Evolutionary conservation across 1,140 invertebrate species (phyloP), one percentile per base, ranked within the genome.

Genomic region (Leptinotarsa texana): DNA sequence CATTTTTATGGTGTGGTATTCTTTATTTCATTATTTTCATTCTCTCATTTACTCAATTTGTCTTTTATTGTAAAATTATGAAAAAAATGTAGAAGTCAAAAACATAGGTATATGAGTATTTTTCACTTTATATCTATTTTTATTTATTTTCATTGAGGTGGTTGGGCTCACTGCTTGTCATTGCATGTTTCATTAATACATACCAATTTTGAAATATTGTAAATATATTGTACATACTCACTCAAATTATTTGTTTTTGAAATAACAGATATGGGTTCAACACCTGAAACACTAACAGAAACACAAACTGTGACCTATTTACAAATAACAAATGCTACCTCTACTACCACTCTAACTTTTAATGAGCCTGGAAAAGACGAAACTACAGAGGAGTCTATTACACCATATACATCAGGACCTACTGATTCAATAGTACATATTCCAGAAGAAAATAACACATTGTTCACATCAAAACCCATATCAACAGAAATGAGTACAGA

Each of bases 201-300:
- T 74, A 66, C 70, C 72, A 79, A 63, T 33, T 66, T 74, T 57
- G 51, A 57, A 57, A 57, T 57, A 17, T 69, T 74, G 47, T 72
- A 68, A 42, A 71, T 69, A 51, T 65, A 65, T 47, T 78, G 73
- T 76, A 80, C 72, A 78, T 80, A 76, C 77, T 81, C 69, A 81
- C 80, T 63, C 67, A 63, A 74, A 74, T 80, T 79, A 75, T 82
- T 83, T 82, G 67, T 80, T 82, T 84, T 83, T 80, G 76, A 78
- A 80, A 81, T 83, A 84, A 84, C 81, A 85, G 84, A 85, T 84
- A 80, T 81, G 80, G 83, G 78, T 79, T 83, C 83, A 73, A 83
- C 82, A 82, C 80, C 82, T 77, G 80, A 80, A 81, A 83, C 84
- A 84, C 83, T 84, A 83, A 84, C 82, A 69, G 82, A 84, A 80